Percentiles rank a stretch among this genome's conserved stretches.
phyloP scores from a whole-genome alignment of 53 echinoderm and acorn worm genomes.

The Stichopus horrens region DNA sequence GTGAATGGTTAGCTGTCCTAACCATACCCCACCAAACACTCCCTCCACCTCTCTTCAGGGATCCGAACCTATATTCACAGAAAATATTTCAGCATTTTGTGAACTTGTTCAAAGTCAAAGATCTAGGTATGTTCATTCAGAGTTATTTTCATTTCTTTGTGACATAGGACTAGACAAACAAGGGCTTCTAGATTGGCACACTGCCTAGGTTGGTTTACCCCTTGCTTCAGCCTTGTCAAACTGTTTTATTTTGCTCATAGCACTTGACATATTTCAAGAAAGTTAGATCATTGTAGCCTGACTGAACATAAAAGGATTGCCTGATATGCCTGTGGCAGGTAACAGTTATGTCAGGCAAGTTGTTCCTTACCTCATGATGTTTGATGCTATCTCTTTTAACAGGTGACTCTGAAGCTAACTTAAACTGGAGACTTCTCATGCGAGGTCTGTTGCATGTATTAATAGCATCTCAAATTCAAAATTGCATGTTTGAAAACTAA shows the following conservation, averaged over 20 bases:
- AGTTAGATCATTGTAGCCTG: no score
- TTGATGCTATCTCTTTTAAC: background rate
- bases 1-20: slow-evolving; percentile 94
- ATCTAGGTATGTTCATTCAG: slow-evolving; percentile 53
- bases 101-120: slow-evolving; percentile 85
- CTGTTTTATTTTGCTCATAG: no score
- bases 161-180: background rate
- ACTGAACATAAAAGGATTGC: no score
- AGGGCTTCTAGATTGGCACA: background rate
- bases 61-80: slow-evolving; percentile 94
- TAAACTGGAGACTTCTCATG: slow-evolving; percentile 26
- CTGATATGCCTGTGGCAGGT: no score
- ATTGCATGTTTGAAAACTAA: background rate
- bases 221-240: background rate
- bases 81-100: slow-evolving; percentile 91
- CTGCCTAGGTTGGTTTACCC: background rate
- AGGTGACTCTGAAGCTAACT: background rate
- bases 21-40: slow-evolving; percentile 87
- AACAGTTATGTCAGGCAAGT: no score
- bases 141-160: background rate
- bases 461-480: background rate
- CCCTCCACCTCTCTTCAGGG: slow-evolving; percentile 82
- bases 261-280: no score
- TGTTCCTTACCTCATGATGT: no score
- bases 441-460: slow-evolving; percentile 23